phyloP scores from a whole-genome alignment of 2,797 vertebrate genomes.

The Xerus rutilus region DNA sequence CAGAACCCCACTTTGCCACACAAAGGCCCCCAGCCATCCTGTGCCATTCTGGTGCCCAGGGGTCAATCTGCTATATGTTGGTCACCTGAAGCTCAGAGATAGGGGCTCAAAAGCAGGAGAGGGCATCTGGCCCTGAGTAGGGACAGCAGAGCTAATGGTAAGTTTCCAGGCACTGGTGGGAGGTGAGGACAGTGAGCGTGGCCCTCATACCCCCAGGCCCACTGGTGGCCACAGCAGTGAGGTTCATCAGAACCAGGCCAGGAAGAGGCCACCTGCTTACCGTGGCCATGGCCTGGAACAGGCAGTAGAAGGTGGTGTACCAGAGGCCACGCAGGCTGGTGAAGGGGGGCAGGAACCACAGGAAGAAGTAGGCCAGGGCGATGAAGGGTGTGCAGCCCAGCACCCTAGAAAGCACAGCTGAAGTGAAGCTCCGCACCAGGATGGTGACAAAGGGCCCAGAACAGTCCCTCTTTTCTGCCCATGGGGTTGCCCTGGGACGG shows the following conservation, averaged over 20 bases:
- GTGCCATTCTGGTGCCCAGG: background rate
- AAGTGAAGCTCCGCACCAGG: background rate
- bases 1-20: no score
- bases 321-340: constrained; percentile 91
- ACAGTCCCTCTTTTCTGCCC: no score
- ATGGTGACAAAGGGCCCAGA: background rate
- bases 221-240: background rate
- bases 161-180: background rate
- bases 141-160: no score
- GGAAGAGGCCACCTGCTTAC: constrained; percentile 87
- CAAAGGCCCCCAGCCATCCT: background rate
- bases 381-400: constrained; percentile 95
- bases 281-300: constrained; percentile 96
- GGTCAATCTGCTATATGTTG: background rate
- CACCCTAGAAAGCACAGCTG: constrained; percentile 90
- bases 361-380: constrained; percentile 94
- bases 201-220: no score
- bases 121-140: background rate
- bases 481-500: background rate
- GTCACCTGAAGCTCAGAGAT: no score
- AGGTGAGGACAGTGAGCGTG: background rate
- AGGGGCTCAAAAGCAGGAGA: background rate
- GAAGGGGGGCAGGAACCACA: constrained; percentile 97
- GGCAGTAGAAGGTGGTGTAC: constrained; percentile 95
- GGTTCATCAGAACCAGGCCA: background rate